Base-by-base conservation (phyloP, 2,888 invertebrate genomes). In the Lacanobia oleracea region DNA sequence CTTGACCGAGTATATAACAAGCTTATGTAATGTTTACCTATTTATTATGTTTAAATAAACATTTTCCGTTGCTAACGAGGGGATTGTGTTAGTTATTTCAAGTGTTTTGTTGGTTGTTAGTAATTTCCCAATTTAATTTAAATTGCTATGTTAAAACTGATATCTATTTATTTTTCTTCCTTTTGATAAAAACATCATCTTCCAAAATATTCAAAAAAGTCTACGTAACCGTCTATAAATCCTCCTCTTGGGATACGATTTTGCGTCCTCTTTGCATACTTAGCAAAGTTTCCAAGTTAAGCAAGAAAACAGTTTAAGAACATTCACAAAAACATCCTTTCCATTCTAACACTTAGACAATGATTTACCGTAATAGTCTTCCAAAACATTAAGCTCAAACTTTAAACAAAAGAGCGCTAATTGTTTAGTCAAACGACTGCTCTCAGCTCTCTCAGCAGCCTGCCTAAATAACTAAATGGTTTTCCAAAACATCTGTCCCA, bases 1-100 rank as follows among this genome's bases (percentile, higher is more conserved):
- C 83, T 82, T 83, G 83, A 69, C 81, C 72, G 60, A 70, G 59
- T 73, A 61, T 23, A 23, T 72, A 54, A 67, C 64, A 21, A 59
- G 77, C 60, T 53, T 66, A 53, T 48, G 63, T 75, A 75, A 68
- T 75, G 61, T 76, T 77, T 76, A 71, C 71, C 54, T 77, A 76
- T 77, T 70, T 61, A 61, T 48, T 51, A 61, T 54, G 37, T 64
- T 61, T 65, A 43, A 43, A 59, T 45, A 61, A 70, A 65, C 51
- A 48, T 68, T 48, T 51, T 51, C 18, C 37, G 21, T 40, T 60
- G 59, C 43, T 66, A 43, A 16, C 2, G 14, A 62, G 16, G 2
- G 9, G 21, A 6, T 27, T 14, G n/a, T 40, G 6, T 8, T 23
- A 6, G 45, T 45, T n/a, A 21, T 53, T 51, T 18, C 2, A n/a